Evolutionary conservation across 64 coral and sea anemone species (phyloP), one percentile per base, ranked within the genome.

Genomic region (Stylophora pistillata): DNA sequence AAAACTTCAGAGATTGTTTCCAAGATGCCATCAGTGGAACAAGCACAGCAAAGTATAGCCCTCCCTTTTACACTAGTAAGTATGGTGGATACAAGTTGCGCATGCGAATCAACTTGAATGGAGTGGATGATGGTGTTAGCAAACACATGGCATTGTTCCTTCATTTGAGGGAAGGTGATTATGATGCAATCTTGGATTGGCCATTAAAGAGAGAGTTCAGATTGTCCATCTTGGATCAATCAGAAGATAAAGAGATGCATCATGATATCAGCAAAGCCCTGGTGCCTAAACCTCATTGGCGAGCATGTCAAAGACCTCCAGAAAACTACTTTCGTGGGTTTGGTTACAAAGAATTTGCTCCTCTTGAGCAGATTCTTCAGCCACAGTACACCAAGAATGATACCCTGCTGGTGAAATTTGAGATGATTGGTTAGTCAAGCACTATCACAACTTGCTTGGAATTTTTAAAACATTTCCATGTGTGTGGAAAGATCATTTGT

Each of bases 181-280:
- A 91, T 79, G 94, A 96, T 73, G 65, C 15, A 17, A 92, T 96
- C 62, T 55, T 96, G 56, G 86, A 92, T 12, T 96, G 94, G 94
- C 94, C 94, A 0, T 96, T 96, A 9, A 93, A 87, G n/a, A 92
- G 92, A 32, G 57, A 89, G 21, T 94, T 98, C 26, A 75, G 81
- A 10, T 60, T 98, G 23, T 91, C 96, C 57, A 94, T 98, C 72
- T 82, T 98, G 55, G 92, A 98, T 73, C 96, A 98, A 65, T 87
- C 86, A 6, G 96, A 94, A 1, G 78, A 87, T 21, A 76, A 71
- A 3, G 93, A 94, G 30, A 87, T 82, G 52, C 89, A 90, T 66
- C 81, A 93, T 32, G 92, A 94, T 58, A 98, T 98, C 71, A 98
- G 96, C 28, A 93, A 98, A 72, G 92, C 96, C 14, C 79, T 98